Conservation (phyloP, 2,888 invertebrate genomes). For the Archaeoteleia sp. region DNA sequence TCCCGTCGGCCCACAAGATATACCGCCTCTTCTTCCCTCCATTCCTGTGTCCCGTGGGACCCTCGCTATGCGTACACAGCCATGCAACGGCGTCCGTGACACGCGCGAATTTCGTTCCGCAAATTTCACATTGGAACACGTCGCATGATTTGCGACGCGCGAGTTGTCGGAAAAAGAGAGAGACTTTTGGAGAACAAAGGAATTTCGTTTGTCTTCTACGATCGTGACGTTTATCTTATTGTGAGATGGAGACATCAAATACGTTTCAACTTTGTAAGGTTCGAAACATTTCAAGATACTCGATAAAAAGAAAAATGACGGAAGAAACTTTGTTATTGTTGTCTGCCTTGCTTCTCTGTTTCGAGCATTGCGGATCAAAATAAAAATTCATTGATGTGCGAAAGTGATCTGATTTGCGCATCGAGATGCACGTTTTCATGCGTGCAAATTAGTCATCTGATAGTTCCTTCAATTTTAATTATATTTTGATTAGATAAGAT, state of each 20-base stretch:
- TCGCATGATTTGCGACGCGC: slow-evolving; percentile 44
- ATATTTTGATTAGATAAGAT: too few relatives aligned
- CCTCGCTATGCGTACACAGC: slow-evolving; percentile 35
- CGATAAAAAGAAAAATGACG: too few relatives aligned
- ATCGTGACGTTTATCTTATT: slow-evolving; percentile 34
- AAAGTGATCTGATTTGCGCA: too few relatives aligned
- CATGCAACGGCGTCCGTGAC: slow-evolving; percentile 39
- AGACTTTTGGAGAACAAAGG: slow-evolving; percentile 27
- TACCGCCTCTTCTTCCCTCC: slow-evolving; percentile 25
- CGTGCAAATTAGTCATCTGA: too few relatives aligned
- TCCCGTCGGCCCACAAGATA: slow-evolving; percentile 54
- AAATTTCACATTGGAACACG: slow-evolving; percentile 46
- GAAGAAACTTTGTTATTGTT: too few relatives aligned
- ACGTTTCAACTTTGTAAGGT: slow-evolving; percentile 13
- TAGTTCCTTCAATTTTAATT: too few relatives aligned
- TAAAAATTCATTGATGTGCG: too few relatives aligned
- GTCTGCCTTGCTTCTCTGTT: too few relatives aligned
- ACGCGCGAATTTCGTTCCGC: slow-evolving; percentile 47
- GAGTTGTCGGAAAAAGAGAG: slow-evolving; percentile 21
- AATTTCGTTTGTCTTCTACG: slow-evolving; percentile 46
- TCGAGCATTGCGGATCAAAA: too few relatives aligned
- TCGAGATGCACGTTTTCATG: too few relatives aligned
- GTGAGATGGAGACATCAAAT: slow-evolving; percentile 21
- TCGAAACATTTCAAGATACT: slow-evolving; percentile 8
- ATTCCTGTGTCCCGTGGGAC: slow-evolving; percentile 37